Evolutionary conservation across 1,140 invertebrate genomes (phyloP).

Genomic region (Drosophila pseudoobscura): DNA sequence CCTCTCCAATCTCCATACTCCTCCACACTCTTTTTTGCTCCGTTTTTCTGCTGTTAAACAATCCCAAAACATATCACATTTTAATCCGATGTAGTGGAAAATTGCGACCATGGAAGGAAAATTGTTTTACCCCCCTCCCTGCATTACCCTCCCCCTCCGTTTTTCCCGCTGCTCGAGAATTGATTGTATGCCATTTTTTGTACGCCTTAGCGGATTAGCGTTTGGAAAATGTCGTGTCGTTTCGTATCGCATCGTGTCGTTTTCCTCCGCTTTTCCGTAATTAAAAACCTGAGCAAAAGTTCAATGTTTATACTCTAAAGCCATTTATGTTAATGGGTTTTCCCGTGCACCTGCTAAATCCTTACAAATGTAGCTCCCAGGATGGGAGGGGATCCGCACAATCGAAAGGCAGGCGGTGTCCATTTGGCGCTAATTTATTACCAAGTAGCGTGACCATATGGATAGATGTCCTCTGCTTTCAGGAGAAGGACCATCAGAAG

Average conservation of each 20-base stretch:
- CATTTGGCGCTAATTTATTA: conserved; percentile 62
- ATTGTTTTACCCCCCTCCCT: conserved; percentile 44
- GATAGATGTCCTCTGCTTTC: conserved; percentile 31
- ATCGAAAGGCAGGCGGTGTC: conserved; percentile 40
- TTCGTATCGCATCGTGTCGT: too few species aligned
- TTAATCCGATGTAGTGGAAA: conserved; percentile 82
- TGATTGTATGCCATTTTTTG: conserved; percentile 70
- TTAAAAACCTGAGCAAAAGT: too few species aligned
- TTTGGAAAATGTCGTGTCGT: conserved; percentile 48
- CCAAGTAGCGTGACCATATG: conserved; percentile 72
- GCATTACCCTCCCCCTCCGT: too few species aligned
- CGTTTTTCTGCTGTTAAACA: conserved; percentile 65
- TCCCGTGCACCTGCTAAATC: conserved; percentile 44
- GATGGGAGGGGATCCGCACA: too few species aligned
- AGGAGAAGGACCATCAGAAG: conserved; percentile 6
- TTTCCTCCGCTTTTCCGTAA: too few species aligned
- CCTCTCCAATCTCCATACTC: not conserved
- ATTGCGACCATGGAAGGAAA: conserved; percentile 62
- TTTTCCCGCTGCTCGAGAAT: conserved; percentile 40
- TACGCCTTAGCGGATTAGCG: conserved; percentile 55
- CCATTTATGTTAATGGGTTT: conserved; percentile 52
- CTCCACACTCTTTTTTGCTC: not conserved
- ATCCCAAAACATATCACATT: conserved; percentile 80
- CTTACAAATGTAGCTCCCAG: conserved; percentile 36
- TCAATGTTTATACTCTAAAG: conserved; percentile 27